Percentiles rank a stretch among this genome's conserved stretches.
Conservation (phyloP, 1,140 invertebrate genomes). For the Geopemphigus sp. region DNA sequence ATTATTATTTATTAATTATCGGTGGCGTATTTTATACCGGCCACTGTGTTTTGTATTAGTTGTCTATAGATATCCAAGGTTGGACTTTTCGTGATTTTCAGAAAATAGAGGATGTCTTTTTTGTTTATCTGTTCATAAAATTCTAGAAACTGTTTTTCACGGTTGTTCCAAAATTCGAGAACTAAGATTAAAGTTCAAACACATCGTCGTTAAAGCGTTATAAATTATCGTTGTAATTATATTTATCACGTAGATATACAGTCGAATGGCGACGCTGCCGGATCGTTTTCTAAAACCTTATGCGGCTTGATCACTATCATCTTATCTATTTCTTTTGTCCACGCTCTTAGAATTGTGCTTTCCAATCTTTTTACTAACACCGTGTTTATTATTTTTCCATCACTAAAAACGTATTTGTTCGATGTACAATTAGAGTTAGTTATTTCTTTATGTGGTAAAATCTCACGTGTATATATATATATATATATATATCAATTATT, state of each 20-base stretch:
- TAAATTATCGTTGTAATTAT: not conserved
- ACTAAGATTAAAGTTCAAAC: not conserved
- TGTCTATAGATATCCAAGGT: conserved; percentile 1
- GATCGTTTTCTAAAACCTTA: conserved; percentile 13
- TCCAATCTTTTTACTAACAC: conserved; percentile 29
- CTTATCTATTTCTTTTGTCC: conserved; percentile 8
- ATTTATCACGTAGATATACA: not conserved
- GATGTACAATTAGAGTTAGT: not conserved
- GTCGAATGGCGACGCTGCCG: not conserved
- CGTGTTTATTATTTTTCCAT: conserved; percentile 20
- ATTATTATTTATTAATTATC: not conserved
- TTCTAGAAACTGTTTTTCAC: conserved; percentile 68
- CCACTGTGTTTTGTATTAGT: conserved; percentile 1
- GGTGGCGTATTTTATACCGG: not conserved
- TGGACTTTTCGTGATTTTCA: conserved; percentile 2
- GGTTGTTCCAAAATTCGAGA: conserved; percentile 61
- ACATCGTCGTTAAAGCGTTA: not conserved
- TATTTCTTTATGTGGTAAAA: not conserved
- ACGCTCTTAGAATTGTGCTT: not conserved
- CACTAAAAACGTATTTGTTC: conserved; percentile 6
- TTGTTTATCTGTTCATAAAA: conserved; percentile 60
- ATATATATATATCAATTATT: not conserved
- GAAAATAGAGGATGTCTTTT: conserved; percentile 70
- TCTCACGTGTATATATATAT: no score
- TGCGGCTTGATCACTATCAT: not conserved